Base-by-base conservation (phyloP, 2,888 invertebrate species). In the Molanna angustata region DNA sequence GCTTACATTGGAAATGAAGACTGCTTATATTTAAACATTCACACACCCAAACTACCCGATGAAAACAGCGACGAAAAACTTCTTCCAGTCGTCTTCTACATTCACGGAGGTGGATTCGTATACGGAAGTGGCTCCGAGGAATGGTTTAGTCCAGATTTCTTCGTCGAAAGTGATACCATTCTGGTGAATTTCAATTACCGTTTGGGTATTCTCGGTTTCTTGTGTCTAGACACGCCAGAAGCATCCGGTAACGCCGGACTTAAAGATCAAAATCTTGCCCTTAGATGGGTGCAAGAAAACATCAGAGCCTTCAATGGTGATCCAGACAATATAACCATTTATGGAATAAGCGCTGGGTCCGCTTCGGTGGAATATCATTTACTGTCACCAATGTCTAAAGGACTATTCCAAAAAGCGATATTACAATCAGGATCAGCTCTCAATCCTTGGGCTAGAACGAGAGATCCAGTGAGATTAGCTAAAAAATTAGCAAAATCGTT, bases 31-130 rank as follows among this genome's bases (percentile, higher is more conserved):
- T 63, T 78, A 0, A 78, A 77, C 60, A 63, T 79, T 1, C 76
- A 65, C 62, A 66, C 69, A 0, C 76, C 76, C 2, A 61, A 64
- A 31, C 53, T 70, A 7, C 59, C 64, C 6, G 58, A 44, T 0
- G 72, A 71, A 51, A 56, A 62, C 1, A 64, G 67, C 14, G 31
- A 35, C 7, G 22, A 27, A 21, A 2, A 16, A 17, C 56, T 69
- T 3, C 20, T 58, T 7, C 76, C 77, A 0, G 74, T 77, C 1
- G 72, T 77, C 68, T 71, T 76, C 0, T 75, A 66, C 57, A 66
- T 80, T 1, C 80, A 80, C 22, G 78, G 79, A 0, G 80, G 80
- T 1, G 75, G 71, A 4, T 79, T 76, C 33, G 72, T 73, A 0
- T 62, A 68, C 0, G 79, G 80, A 0, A 70, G 72, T 1, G 73